A percentile compares a stretch with the other conserved stretches of the same genome.
Conservation (phyloP, 30 jellyfish, hydroid and myxozoan species). For the Chrysaora quinquecirrha region DNA sequence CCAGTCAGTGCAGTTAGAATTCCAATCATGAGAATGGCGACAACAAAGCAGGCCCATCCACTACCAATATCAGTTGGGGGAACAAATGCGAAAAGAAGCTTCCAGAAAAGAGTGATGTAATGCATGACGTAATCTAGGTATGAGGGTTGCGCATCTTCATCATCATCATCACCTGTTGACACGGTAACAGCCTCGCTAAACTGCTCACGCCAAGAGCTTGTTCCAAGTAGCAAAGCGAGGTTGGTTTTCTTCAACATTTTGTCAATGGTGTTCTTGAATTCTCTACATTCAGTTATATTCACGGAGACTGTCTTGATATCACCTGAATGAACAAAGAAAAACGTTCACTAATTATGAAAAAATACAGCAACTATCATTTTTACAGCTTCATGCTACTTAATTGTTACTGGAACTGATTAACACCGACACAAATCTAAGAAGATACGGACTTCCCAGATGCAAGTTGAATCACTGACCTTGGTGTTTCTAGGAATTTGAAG, state of each 20-base stretch:
- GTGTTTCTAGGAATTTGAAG: too few species aligned
- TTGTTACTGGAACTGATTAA: too few species aligned
- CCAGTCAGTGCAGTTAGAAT: constrained; percentile 94
- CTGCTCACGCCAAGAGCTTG: constrained; percentile 98
- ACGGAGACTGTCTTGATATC: constrained; percentile 79
- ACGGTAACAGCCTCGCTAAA: constrained; percentile 94
- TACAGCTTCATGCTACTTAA: too few species aligned
- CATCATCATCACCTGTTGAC: constrained; percentile 87
- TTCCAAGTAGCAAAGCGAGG: constrained; percentile 73
- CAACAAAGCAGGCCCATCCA: constrained; percentile 97
- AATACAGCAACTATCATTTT: too few species aligned
- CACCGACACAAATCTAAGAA: too few species aligned
- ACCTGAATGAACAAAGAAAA: too few species aligned
- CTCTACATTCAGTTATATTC: constrained; percentile 88
- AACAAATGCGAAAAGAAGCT: constrained; percentile 85
- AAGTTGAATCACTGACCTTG: too few species aligned
- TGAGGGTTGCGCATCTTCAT: constrained; percentile 90
- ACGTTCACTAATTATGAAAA: too few species aligned
- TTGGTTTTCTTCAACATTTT: constrained; percentile 89
- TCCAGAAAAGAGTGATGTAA: constrained; percentile 94
- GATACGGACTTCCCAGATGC: too few species aligned
- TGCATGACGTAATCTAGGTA: constrained; percentile 97
- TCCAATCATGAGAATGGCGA: constrained; percentile 88
- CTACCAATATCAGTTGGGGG: constrained; percentile 98
- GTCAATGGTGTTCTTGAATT: constrained; percentile 93